Evolutionary conservation across 2,888 invertebrate species (phyloP), one percentile per base, ranked within the genome.

Genomic region (Monochamus alternatus): DNA sequence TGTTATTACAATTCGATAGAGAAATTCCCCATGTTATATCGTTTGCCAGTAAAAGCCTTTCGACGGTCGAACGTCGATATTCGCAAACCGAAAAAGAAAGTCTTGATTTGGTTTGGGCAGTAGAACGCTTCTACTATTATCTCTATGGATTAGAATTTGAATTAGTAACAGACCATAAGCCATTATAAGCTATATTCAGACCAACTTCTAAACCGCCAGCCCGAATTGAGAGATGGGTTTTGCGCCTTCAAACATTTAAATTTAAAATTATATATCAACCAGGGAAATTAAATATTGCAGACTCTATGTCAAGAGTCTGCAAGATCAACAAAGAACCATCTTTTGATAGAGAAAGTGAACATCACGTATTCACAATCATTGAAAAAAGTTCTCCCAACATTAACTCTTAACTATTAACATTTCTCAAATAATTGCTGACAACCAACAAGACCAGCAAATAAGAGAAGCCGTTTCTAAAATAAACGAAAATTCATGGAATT

Each of bases 141-240:
- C 65, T 90, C 3, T 85, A 82, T 77, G 90, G 89, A 10, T 75
- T 86, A 10, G 79, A 84, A 4, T 90, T 90, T 80, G 85, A 83
- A 12, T 77, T 86, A 55, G 76, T 85, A 0, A 85, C 82, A 3
- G 85, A 86, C 73, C 85, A 85, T 65, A 84, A 85, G 75, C 88
- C 89, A 1, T 78, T 90, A 43, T 84, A 86, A 68, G 81, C 79
- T 9, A 85, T 86, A 5, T 86, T 86, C 68, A 78, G 78, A 44
- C 81, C 76, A n/a, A 80, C 73, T 8, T 81, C 82, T 10, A 82
- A 77, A 77, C 82, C 81, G 55, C 75, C 78, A 14, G 81, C 80
- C 9, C 31, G 80, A 73, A 72, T 83, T 22, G 78, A 82, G 62
- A 52, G 82, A 55, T 84, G 82, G 83, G 69, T 83, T 9, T 52